These are phyloP conservation scores for Saccopteryx bilineata DNA, from an alignment of 2,113 vertebrate species.

Conservation along the genomic window DNA sequence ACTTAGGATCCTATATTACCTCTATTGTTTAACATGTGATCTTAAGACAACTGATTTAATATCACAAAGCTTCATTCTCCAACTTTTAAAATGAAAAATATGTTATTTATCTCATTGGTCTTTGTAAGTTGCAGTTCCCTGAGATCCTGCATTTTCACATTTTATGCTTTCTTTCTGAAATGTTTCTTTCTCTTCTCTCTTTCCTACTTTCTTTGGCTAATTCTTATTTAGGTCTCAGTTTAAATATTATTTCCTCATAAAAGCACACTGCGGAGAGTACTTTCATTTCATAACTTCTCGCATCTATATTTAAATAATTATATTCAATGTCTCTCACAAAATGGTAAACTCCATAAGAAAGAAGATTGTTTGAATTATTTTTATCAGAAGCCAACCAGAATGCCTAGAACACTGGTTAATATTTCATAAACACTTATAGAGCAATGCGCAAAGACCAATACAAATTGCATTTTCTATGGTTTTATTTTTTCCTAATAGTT, in stretches of 20 bases:
- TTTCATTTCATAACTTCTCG: slow-evolving; percentile 43
- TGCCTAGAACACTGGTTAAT: background rate
- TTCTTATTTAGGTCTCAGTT: background rate
- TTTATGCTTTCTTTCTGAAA: background rate
- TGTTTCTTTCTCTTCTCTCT: background rate
- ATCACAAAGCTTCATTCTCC: background rate
- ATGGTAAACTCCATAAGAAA: background rate
- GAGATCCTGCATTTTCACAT: background rate
- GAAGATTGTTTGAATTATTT: background rate
- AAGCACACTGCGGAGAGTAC: background rate
- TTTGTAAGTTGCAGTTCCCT: background rate
- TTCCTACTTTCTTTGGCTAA: background rate
- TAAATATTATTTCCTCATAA: slow-evolving; percentile 21
- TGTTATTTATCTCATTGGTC: background rate
- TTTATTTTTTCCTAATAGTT: background rate
- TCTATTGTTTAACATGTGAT: slow-evolving; percentile 6
- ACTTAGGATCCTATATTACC: background rate
- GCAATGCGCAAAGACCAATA: background rate
- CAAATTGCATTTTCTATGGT: background rate
- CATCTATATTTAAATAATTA: background rate
- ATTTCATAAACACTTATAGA: background rate
- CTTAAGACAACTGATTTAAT: background rate
- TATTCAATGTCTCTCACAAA: slow-evolving; percentile 8
- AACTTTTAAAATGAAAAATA: slow-evolving; percentile 18
- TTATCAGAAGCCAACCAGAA: slow-evolving; percentile 7